Conservation (phyloP, 2,113 vertebrate species). For the Ornithorhynchus anatinus region DNA sequence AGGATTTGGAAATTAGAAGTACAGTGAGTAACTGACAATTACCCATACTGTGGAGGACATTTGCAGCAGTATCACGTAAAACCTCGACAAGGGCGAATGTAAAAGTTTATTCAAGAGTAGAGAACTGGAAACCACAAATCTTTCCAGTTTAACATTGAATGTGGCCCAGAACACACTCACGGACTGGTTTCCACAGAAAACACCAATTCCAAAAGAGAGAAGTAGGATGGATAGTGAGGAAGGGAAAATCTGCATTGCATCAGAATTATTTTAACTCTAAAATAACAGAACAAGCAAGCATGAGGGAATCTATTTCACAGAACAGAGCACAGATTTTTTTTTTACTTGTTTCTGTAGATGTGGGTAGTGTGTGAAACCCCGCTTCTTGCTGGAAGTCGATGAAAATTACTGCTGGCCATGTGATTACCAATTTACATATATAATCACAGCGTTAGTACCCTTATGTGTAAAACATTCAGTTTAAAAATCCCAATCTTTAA, state of each 20-base stretch:
- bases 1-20: neutral
- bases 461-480: constrained; percentile 44
- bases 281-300: neutral
- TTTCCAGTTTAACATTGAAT: constrained; percentile 67
- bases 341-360: constrained; percentile 7
- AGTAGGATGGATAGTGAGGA: neutral
- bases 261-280: constrained; percentile 8
- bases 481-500: constrained; percentile 57
- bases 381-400: constrained; percentile 32
- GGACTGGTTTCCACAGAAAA: neutral
- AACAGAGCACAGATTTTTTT: neutral
- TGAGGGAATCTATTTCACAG: neutral
- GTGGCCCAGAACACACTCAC: constrained; percentile 7
- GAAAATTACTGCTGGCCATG: constrained; percentile 43
- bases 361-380: constrained; percentile 28
- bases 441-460: constrained; percentile 37
- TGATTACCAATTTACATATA: constrained; percentile 9
- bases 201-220: constrained; percentile 14
- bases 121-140: constrained; percentile 44
- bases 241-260: neutral
- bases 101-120: constrained; percentile 70
- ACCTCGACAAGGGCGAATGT: constrained; percentile 49
- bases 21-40: neutral
- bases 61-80: no score
- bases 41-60: no score